Evolutionary conservation across 2,797 vertebrate species (phyloP).

Genomic region (Heteromormyrus szaboi): DNA sequence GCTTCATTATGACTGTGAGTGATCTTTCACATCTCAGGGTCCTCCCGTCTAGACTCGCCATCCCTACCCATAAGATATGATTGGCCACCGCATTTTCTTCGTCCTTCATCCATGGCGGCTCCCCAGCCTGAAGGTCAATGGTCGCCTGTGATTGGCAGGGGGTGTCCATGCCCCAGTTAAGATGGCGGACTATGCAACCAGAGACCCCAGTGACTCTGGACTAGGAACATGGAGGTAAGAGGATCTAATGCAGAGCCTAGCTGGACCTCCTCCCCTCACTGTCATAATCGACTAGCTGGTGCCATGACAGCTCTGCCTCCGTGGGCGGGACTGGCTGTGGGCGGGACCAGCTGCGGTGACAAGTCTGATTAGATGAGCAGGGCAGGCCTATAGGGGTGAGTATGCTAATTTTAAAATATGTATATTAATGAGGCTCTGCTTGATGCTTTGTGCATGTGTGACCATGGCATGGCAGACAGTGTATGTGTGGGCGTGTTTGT

Average conservation of each 20-base stretch:
- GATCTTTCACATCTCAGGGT: not conserved
- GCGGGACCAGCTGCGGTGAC: not conserved
- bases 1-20: not conserved
- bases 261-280: not conserved
- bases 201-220: not conserved
- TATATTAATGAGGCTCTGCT: slow-evolving; percentile 5
- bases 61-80: not conserved
- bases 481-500: not conserved
- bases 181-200: not conserved
- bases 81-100: not conserved
- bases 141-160: not conserved
- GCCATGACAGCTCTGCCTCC: not conserved
- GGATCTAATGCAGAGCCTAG: not conserved
- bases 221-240: not conserved
- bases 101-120: not conserved
- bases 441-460: not conserved
- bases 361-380: not conserved
- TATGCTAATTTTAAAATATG: slow-evolving; percentile 10
- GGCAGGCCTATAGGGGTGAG: not conserved
- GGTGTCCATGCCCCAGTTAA: not conserved
- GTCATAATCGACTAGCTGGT: not conserved
- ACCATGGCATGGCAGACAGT: not conserved
- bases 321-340: not conserved
- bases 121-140: not conserved
- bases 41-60: not conserved